Evolutionary conservation across 2,888 invertebrate genomes (phyloP).

Genomic region (Charanyca ferruginea): DNA sequence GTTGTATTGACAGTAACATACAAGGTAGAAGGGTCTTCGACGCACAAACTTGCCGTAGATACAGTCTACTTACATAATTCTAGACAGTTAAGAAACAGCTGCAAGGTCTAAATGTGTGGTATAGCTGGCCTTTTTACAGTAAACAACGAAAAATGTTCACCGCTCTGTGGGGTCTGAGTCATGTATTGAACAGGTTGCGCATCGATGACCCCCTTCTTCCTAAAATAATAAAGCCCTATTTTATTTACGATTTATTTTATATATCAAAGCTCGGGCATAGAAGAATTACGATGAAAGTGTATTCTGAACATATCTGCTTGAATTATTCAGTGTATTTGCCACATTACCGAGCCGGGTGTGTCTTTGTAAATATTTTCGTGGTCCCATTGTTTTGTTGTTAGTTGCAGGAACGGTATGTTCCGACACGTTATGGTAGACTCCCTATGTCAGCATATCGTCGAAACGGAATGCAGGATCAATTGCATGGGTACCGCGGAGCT

Average conservation of each 20-base stretch:
- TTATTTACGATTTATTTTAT: background rate
- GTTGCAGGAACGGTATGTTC: conserved; percentile 89
- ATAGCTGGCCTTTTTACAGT: too few relatives aligned
- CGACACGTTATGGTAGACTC: conserved; percentile 83
- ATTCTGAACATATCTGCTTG: conserved; percentile 19
- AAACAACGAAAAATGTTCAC: too few relatives aligned
- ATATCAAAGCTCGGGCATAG: conserved; percentile 12
- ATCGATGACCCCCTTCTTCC: background rate
- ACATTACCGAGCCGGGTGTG: conserved; percentile 25
- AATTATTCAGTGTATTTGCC: conserved; percentile 42
- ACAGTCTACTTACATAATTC: too few relatives aligned
- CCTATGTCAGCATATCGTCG: conserved; percentile 82
- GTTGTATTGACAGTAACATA: background rate
- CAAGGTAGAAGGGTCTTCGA: too few relatives aligned
- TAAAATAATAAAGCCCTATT: background rate
- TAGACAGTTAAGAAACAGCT: too few relatives aligned
- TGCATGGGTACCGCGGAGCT: conserved; percentile 85
- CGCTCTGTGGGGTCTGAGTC: too few relatives aligned
- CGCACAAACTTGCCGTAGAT: too few relatives aligned
- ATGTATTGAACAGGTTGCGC: background rate
- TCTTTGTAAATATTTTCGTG: conserved; percentile 51
- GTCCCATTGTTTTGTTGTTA: conserved; percentile 78
- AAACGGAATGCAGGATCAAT: conserved; percentile 87
- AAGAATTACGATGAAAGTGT: conserved; percentile 13
- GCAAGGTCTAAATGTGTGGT: too few relatives aligned